Conservation (phyloP, 2,113 vertebrate genomes). For the Pogonocichla stellata region DNA sequence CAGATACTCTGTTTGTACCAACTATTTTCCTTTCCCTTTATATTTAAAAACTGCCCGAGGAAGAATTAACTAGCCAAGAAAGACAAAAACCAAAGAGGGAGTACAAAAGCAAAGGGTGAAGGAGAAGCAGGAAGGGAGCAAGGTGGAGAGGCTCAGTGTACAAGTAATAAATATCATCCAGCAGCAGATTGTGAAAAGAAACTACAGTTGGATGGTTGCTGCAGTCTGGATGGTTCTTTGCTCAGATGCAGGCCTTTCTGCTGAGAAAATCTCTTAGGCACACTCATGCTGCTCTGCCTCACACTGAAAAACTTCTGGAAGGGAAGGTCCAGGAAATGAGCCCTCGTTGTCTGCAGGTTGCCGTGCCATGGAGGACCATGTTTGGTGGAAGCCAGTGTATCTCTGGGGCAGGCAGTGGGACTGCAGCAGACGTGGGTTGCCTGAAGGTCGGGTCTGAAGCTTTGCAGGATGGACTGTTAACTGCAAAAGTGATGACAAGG, state of each 20-base stretch:
- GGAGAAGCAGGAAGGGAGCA: neutral
- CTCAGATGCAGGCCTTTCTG: neutral
- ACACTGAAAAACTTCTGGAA: neutral
- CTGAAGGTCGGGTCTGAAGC: neutral
- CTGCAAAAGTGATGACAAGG: neutral
- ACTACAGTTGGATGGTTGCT: neutral
- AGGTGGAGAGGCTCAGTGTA: neutral
- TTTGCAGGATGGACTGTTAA: neutral
- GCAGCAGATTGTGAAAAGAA: neutral
- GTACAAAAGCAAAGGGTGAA: neutral
- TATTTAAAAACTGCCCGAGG: neutral
- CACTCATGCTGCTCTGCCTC: neutral
- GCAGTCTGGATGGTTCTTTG: neutral
- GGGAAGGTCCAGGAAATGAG: neutral
- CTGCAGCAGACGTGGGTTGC: rapidly evolving
- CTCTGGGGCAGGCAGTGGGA: neutral
- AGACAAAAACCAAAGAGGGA: neutral
- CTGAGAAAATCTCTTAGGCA: neutral
- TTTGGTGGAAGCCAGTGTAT: neutral
- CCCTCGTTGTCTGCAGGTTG: neutral
- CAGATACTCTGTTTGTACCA: neutral
- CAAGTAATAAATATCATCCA: neutral
- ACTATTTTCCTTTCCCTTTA: neutral
- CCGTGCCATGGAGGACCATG: rapidly evolving
- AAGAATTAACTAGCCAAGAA: neutral